Conservation (phyloP, 2,113 vertebrate genomes). For the Orycteropus afer region DNA sequence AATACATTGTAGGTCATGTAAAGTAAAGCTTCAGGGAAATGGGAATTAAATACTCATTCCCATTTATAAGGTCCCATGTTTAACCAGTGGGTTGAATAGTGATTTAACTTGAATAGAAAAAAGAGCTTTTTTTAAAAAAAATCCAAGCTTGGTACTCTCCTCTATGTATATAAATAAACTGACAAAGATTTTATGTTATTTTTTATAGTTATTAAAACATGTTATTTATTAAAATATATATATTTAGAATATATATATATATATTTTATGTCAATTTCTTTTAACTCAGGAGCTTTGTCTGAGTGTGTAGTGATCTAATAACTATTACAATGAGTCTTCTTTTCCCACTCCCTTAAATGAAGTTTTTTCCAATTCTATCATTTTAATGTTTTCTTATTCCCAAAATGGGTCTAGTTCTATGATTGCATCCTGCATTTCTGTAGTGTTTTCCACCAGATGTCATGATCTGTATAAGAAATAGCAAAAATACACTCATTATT, state of each 20-base stretch:
- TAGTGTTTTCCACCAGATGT: neutral
- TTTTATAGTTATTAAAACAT: too few relatives aligned
- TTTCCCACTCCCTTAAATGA: neutral
- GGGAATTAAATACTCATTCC: neutral
- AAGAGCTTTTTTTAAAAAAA: neutral
- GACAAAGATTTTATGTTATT: too few relatives aligned
- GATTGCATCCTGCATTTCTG: neutral
- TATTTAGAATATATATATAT: too few relatives aligned
- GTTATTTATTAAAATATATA: too few relatives aligned
- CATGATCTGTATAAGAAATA: neutral
- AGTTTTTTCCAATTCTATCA: neutral
- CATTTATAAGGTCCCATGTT: neutral
- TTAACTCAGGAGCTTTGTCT: neutral
- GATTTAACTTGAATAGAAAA: neutral
- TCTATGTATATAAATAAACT: neutral
- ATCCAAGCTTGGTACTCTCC: neutral
- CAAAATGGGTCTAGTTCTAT: neutral
- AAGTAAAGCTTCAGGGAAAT: neutral
- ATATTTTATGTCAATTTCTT: neutral
- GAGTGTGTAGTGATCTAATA: neutral
- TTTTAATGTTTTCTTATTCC: rapidly evolving
- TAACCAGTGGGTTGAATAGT: neutral
- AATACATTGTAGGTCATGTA: neutral
- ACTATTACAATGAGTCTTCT: neutral
- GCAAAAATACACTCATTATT: neutral